Evolutionary conservation across 2,113 vertebrate genomes (phyloP).

Genomic region (Hydrolagus affinis): DNA sequence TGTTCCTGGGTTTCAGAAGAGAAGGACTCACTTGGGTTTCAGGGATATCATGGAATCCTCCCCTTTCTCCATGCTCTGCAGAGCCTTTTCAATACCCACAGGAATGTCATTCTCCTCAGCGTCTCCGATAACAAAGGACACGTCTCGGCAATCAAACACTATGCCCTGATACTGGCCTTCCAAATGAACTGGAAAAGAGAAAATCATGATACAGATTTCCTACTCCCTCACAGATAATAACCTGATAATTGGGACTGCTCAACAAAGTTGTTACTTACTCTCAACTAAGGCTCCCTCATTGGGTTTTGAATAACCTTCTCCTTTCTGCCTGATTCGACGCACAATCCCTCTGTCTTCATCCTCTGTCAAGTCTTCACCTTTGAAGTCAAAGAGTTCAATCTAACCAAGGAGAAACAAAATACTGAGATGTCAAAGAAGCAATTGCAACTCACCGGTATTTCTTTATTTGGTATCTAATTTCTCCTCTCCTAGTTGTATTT

Average conservation of each 20-base stretch:
- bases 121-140: slow-evolving; percentile 84
- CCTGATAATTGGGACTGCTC: too few relatives aligned
- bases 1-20: too few relatives aligned
- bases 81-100: slow-evolving; percentile 74
- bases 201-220: too few relatives aligned
- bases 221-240: too few relatives aligned
- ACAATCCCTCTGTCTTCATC: slow-evolving; percentile 88
- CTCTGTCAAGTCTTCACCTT: slow-evolving; percentile 80
- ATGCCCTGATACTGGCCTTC: slow-evolving; percentile 62
- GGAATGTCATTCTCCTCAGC: slow-evolving; percentile 74
- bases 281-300: slow-evolving; percentile 86
- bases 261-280: slow-evolving; percentile 47
- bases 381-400: slow-evolving; percentile 92
- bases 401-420: slow-evolving; percentile 39
- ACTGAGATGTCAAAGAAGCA: not conserved
- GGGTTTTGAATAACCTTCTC: slow-evolving; percentile 82
- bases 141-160: slow-evolving; percentile 76
- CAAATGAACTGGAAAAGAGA: slow-evolving; percentile 62
- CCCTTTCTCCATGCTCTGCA: slow-evolving; percentile 86
- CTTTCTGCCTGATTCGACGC: slow-evolving; percentile 73
- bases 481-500: not conserved
- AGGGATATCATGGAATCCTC: slow-evolving; percentile 78
- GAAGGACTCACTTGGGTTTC: slow-evolving; percentile 69
- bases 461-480: not conserved
- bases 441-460: not conserved